Evolutionary conservation across 2,888 invertebrate species (phyloP).

Genomic region (Chesias legatella): DNA sequence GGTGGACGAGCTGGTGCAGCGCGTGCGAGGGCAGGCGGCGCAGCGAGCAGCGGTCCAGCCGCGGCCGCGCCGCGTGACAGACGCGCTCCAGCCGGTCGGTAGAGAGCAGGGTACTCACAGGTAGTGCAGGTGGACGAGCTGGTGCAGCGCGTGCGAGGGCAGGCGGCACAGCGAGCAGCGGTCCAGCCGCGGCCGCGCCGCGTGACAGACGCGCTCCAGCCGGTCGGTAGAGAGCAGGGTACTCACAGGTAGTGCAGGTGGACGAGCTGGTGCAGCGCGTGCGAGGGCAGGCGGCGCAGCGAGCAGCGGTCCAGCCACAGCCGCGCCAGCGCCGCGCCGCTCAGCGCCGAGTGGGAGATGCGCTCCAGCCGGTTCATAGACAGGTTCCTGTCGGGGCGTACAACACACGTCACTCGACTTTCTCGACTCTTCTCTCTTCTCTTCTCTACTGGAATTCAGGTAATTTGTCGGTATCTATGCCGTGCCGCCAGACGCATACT

Average conservation of each 20-base stretch:
- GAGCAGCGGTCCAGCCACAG: constrained; percentile 83
- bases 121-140: constrained; percentile 76
- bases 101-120: constrained; percentile 72
- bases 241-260: constrained; percentile 83
- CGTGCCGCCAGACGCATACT: no score
- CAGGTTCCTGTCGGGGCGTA: constrained; percentile 81
- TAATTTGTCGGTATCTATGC: no score
- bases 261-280: constrained; percentile 71
- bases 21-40: no score
- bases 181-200: no score
- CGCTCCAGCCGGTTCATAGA: constrained; percentile 87
- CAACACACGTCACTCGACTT: constrained; percentile 26
- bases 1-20: no score
- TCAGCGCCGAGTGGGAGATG: constrained; percentile 84
- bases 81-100: not conserved
- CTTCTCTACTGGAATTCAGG: no score
- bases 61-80: not conserved
- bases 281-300: constrained; percentile 77
- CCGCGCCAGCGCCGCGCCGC: constrained; percentile 79
- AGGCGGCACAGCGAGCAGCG: no score
- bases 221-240: constrained; percentile 2
- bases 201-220: not conserved
- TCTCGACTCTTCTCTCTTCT: not conserved
- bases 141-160: no score
- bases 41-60: no score